Conservation (phyloP, 1,140 invertebrate species). For the Trichonephila clavipes region DNA sequence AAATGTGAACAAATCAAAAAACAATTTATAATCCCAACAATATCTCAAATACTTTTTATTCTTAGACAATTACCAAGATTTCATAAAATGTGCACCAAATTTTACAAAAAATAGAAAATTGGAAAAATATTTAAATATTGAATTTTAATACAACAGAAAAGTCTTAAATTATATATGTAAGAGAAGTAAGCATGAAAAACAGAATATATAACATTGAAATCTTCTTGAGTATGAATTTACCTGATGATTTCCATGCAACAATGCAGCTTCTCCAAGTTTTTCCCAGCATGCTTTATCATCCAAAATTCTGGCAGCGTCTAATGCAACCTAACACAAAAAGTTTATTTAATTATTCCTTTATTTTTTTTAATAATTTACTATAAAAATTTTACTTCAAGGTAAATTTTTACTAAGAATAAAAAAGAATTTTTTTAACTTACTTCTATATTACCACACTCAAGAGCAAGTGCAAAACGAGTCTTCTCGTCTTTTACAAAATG, state of each 20-base stretch:
- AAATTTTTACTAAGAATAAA: neutral
- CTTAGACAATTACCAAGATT: too few species aligned
- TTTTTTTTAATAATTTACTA: neutral
- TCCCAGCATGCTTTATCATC: conserved; percentile 99
- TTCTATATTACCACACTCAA: conserved; percentile 99
- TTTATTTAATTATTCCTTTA: too few species aligned
- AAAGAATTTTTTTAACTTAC: conserved; percentile 83
- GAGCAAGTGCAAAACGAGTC: conserved; percentile 95
- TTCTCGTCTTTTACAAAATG: conserved; percentile 99
- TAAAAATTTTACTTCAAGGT: neutral
- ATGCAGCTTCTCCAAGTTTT: conserved; percentile 94
- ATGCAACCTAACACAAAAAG: conserved; percentile 81
- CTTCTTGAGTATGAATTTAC: conserved; percentile 80
- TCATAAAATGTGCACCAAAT: too few species aligned
- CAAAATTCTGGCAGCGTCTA: conserved; percentile 95
- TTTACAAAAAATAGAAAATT: too few species aligned
- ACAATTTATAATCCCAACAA: too few species aligned
- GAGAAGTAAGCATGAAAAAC: too few species aligned
- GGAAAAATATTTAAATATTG: too few species aligned
- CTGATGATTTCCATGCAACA: conserved; percentile 97
- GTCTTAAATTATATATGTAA: too few species aligned
- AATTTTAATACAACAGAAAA: too few species aligned
- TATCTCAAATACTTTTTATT: too few species aligned
- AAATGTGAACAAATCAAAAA: too few species aligned
- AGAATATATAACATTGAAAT: too few species aligned